phyloP scores from a whole-genome alignment of 1,140 invertebrate genomes.

The Vanessa tameamea region DNA sequence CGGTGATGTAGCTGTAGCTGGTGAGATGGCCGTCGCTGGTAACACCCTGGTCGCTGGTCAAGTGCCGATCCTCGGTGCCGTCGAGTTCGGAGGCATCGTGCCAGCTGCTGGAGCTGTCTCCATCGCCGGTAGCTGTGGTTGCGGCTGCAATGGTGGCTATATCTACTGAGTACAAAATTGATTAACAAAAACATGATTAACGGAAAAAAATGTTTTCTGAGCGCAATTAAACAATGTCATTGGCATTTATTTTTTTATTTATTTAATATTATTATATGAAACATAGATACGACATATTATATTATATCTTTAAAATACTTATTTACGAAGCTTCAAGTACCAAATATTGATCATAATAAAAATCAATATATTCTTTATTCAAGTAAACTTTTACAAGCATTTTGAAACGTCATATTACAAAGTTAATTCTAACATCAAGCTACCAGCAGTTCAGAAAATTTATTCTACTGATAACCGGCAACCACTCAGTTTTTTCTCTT shows the following conservation, averaged over 20 bases:
- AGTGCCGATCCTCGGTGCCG: constrained; percentile 34
- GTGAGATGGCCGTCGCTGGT: constrained; percentile 36
- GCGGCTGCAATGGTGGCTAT: constrained; percentile 15
- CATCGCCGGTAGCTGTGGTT: constrained; percentile 42
- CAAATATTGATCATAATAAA: no score
- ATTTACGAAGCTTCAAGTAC: no score
- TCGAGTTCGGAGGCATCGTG: constrained; percentile 35
- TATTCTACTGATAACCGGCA: no score
- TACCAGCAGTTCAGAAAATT: no score
- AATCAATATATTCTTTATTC: no score
- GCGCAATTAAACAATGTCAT: neutral
- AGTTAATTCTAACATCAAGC: no score
- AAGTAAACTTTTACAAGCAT: no score
- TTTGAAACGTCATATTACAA: no score
- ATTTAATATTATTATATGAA: neutral
- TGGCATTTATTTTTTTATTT: neutral
- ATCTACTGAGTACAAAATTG: neutral
- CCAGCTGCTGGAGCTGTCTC: constrained; percentile 40
- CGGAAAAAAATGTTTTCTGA: neutral
- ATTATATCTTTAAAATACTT: no score
- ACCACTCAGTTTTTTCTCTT: no score
- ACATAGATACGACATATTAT: no score
- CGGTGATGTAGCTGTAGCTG: constrained; percentile 43
- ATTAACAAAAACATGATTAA: neutral
- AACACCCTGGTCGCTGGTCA: constrained; percentile 35